Percentiles rank a stretch among this genome's conserved stretches.
phyloP scores from a whole-genome alignment of 2,797 vertebrate genomes.

The Spinus olivaceus region DNA sequence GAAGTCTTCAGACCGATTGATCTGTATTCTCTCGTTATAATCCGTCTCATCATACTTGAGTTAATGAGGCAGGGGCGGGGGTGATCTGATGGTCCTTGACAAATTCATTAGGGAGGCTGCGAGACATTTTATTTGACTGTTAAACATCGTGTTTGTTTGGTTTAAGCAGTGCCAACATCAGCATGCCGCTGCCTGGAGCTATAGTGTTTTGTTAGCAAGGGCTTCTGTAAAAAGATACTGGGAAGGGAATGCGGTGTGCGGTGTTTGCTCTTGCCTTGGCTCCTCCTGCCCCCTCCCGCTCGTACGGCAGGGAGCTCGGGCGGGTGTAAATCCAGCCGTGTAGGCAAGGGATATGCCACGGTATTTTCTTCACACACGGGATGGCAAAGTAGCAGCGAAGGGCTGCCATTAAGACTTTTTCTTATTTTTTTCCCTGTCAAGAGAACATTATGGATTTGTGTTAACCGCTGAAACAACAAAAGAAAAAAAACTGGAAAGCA shows the following conservation, averaged over 20 bases:
- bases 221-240: slow-evolving; percentile 25
- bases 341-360: not conserved
- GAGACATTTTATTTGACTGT: slow-evolving; percentile 77
- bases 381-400: not conserved
- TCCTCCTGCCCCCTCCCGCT: not conserved
- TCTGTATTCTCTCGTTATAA: slow-evolving; percentile 79
- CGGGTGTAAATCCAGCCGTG: not conserved
- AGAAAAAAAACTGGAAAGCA: not conserved
- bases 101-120: slow-evolving; percentile 80
- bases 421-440: not conserved
- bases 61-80: slow-evolving; percentile 79
- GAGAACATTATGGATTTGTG: not conserved
- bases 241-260: not conserved
- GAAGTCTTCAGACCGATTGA: slow-evolving; percentile 77
- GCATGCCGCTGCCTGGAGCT: slow-evolving; percentile 66
- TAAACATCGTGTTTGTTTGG: slow-evolving; percentile 80
- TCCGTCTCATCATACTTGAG: slow-evolving; percentile 76
- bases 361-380: not conserved
- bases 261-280: not conserved
- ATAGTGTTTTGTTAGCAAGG: slow-evolving; percentile 37
- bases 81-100: slow-evolving; percentile 76
- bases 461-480: not conserved
- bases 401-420: not conserved
- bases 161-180: slow-evolving; percentile 72
- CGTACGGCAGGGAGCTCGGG: not conserved